phyloP scores from a whole-genome alignment of 2,797 vertebrate genomes.

The Podargus strigoides region DNA sequence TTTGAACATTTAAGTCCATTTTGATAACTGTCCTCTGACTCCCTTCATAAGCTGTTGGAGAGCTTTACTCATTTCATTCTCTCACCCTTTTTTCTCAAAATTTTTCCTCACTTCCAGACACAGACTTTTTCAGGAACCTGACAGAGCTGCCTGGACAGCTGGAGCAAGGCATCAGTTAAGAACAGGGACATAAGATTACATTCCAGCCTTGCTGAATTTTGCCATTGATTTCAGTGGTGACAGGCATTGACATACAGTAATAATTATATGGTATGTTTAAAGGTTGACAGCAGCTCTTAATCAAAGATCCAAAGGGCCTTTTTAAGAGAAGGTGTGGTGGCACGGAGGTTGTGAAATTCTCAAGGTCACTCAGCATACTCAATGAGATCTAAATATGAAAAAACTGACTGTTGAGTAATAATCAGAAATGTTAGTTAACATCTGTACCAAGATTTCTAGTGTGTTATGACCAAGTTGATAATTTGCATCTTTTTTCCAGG shows the following conservation, averaged over 20 bases:
- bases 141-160: neutral
- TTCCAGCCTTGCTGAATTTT: neutral
- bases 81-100: neutral
- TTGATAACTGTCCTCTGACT: neutral
- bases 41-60: neutral
- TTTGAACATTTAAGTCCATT: neutral
- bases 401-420: neutral
- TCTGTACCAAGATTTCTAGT: neutral
- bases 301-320: neutral
- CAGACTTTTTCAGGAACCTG: neutral
- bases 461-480: neutral
- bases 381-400: neutral
- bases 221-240: neutral
- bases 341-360: neutral
- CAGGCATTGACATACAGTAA: neutral
- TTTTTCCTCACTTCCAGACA: neutral
- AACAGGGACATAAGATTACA: neutral
- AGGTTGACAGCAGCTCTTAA: neutral
- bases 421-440: neutral
- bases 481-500: neutral
- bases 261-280: neutral
- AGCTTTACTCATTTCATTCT: neutral
- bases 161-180: neutral
- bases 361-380: neutral
- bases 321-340: neutral